phyloP scores from a whole-genome alignment of 2,797 vertebrate genomes.

The Chelidonichthys spinosus region DNA sequence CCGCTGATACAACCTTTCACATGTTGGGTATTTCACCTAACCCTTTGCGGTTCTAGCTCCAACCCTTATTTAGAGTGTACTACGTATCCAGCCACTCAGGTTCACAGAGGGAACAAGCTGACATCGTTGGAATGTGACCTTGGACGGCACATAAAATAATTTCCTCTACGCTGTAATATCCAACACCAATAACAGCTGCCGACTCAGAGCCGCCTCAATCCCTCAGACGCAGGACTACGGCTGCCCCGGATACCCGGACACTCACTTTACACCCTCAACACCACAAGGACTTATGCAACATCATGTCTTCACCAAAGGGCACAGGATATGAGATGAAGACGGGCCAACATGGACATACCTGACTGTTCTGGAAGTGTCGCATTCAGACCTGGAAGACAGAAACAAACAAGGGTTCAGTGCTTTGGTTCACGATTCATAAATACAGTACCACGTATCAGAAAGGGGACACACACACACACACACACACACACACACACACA shows the following conservation, averaged over 20 bases:
- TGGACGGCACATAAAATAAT: constrained; percentile 40
- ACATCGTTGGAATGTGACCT: constrained; percentile 49
- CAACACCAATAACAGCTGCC: constrained; percentile 31
- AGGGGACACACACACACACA: too few species aligned
- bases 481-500: background rate
- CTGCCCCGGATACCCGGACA: constrained; percentile 1
- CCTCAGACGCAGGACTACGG: constrained; percentile 11
- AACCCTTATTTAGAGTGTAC: background rate
- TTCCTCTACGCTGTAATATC: constrained; percentile 38
- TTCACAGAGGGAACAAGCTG: constrained; percentile 29
- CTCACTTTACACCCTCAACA: constrained; percentile 22
- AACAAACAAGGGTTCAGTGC: constrained; percentile 43
- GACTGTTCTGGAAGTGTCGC: constrained; percentile 84
- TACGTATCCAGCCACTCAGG: constrained; percentile 39
- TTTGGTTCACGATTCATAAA: constrained; percentile 20
- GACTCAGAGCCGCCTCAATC: constrained; percentile 21
- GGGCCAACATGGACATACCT: constrained; percentile 79
- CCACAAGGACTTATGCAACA: constrained; percentile 15
- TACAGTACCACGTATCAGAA: too few species aligned
- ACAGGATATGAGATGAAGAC: background rate
- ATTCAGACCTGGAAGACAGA: constrained; percentile 87
- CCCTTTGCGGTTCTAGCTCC: background rate
- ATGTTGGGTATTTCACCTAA: too few species aligned
- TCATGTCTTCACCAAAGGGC: background rate
- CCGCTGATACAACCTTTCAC: too few species aligned